phyloP scores from a whole-genome alignment of 2,797 vertebrate genomes.

The Sebastiscus tertius region DNA sequence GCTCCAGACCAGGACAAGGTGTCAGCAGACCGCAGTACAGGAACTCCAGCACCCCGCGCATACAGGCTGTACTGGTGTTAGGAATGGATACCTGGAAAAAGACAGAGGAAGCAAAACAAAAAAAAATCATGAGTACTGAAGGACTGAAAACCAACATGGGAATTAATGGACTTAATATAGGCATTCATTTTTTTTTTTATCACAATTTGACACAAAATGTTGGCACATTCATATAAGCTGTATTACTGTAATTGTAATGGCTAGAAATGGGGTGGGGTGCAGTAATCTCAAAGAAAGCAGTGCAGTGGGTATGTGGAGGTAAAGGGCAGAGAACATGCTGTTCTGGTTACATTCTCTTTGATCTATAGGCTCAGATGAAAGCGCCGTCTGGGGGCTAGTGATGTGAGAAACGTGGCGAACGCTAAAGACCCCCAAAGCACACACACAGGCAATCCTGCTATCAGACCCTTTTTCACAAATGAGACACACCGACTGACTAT shows the following conservation, averaged over 20 bases:
- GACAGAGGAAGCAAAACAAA: background rate
- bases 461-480: background rate
- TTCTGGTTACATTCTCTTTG: constrained; percentile 52
- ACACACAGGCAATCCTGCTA: constrained; percentile 25
- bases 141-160: background rate
- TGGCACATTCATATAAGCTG: background rate
- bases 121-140: background rate
- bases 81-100: constrained; percentile 87
- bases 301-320: constrained; percentile 13
- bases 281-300: constrained; percentile 9
- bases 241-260: background rate
- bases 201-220: background rate
- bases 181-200: background rate
- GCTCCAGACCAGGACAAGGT: constrained; percentile 84
- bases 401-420: constrained; percentile 39
- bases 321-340: constrained; percentile 50
- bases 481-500: background rate
- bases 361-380: constrained; percentile 68
- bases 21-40: constrained; percentile 89
- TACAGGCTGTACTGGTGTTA: constrained; percentile 86
- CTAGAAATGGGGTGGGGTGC: background rate
- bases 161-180: background rate
- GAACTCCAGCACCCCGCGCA: constrained; percentile 89
- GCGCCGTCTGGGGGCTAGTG: constrained; percentile 46
- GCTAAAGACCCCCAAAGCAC: constrained; percentile 33